Conservation (phyloP, 2,113 vertebrate genomes). For the Thomomys bottae region DNA sequence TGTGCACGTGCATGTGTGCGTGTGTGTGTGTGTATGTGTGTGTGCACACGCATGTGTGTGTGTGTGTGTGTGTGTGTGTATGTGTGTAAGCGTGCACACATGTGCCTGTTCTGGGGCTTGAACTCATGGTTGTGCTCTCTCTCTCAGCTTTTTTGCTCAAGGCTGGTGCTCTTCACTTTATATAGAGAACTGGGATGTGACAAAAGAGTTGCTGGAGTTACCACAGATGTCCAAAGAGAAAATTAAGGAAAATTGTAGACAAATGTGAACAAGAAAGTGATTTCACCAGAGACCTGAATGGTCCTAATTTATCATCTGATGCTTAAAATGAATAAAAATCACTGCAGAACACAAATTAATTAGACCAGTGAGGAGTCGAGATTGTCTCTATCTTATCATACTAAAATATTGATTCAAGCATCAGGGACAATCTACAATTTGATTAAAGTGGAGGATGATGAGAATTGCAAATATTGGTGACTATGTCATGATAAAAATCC, state of each 20-base stretch:
- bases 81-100: too few relatives aligned
- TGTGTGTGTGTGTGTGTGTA: too few relatives aligned
- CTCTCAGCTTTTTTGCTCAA: too few relatives aligned
- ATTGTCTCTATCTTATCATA: conserved; percentile 41
- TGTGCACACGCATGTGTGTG: too few relatives aligned
- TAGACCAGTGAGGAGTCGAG: conserved; percentile 12
- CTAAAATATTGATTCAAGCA: conserved; percentile 33
- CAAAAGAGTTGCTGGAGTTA: not conserved
- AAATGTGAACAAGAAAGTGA: not conserved
- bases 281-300: not conserved
- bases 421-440: not conserved
- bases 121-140: too few relatives aligned
- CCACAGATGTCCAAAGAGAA: not conserved
- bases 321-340: conserved; percentile 41
- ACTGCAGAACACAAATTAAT: not conserved
- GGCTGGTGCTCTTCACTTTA: too few relatives aligned
- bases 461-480: not conserved
- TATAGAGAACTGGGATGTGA: not conserved
- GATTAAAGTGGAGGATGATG: not conserved
- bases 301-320: not conserved
- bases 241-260: not conserved
- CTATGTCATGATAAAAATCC: not conserved
- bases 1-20: too few relatives aligned
- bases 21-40: too few relatives aligned
- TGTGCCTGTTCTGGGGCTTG: too few relatives aligned